Evolutionary conservation across 2,113 vertebrate species (phyloP), one percentile per base, ranked within the genome.

Genomic region (Cyprinodon variegatus): DNA sequence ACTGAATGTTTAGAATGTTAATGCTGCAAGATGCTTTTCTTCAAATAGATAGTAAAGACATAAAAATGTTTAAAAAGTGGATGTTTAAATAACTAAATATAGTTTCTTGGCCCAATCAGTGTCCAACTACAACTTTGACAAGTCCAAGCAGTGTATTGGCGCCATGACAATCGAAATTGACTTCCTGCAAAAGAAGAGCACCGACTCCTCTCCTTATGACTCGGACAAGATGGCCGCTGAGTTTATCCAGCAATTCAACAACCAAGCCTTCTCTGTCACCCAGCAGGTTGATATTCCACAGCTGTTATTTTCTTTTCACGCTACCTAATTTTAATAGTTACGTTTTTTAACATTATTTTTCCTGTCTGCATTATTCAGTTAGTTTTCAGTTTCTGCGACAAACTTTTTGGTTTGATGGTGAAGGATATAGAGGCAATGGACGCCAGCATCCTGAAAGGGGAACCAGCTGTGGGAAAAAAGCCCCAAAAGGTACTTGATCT

Each of bases 241-340:
- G 63, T 99, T 98, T 80, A 97, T 99, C 89, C 98, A 99, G 81
- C 97, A 98, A 86, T 99, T 99, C 92, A 99, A 97, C 94, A 99
- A 95, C 93, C 98, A 98, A 83, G 93, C 92, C 9, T 99, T 99
- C 90, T 96, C 95, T 0, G 93, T 98, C 70, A 96, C 96, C 38
- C 98, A 99, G 81, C 98, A 99, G 98, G 98, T 98, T 68, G 10
- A 0, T 39, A 6, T n/a, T 50, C 20, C 22, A 66, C 29, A 6
- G 7, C 62, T 22, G 11, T 65, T 22, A 20, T 72, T 4, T 40
- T 17, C n/a, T 22, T 46, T 62, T 46, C 15, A 40, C n/a, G 45
- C 10, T 46, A n/a, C 0, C 20, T 57, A 7, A 57, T 29, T 4
- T 46, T 17, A 37, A 38, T 41, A 36, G 4, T 13, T 39, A 6